A percentile compares a stretch with the other conserved stretches of the same genome.
phyloP scores from a whole-genome alignment of 2,113 vertebrate genomes.

The Rafetus swinhoei region DNA sequence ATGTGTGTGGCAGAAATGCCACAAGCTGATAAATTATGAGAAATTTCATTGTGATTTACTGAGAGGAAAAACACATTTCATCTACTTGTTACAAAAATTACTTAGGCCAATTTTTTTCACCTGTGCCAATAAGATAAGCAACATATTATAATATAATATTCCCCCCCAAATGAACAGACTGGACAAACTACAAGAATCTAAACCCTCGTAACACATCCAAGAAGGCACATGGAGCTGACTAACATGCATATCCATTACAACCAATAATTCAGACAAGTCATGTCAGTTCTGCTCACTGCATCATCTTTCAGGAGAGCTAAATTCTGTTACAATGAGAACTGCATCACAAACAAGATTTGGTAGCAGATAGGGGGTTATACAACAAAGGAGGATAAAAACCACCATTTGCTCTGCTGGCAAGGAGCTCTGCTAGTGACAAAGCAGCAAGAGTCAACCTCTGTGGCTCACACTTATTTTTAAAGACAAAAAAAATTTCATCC shows the following conservation, averaged over 20 bases:
- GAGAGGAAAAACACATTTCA: not conserved
- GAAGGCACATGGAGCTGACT: constrained; percentile 10
- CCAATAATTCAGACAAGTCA: constrained; percentile 42
- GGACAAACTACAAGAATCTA: constrained; percentile 32
- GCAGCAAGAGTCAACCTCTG: not conserved
- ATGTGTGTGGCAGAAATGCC: not conserved
- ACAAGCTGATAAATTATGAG: not conserved
- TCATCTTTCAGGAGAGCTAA: constrained; percentile 33
- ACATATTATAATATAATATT: not conserved
- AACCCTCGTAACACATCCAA: constrained; percentile 11
- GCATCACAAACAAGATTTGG: constrained; percentile 24
- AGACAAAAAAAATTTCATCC: not conserved
- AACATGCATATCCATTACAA: constrained; percentile 27
- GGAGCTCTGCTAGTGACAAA: not conserved
- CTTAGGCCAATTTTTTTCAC: not conserved
- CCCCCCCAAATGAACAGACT: not conserved
- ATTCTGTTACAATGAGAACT: constrained; percentile 23
- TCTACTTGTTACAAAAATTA: not conserved
- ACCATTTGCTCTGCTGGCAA: not conserved
- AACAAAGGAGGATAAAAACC: not conserved
- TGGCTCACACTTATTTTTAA: not conserved
- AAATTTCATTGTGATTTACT: not conserved
- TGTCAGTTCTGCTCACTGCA: constrained; percentile 38
- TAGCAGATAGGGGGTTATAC: constrained; percentile 2
- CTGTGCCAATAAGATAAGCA: not conserved